A percentile compares a stretch with the other conserved stretches of the same genome.
These are phyloP conservation scores for Trisateles emortualis DNA, from an alignment of 2,888 invertebrate species.

Conservation along the genomic window DNA sequence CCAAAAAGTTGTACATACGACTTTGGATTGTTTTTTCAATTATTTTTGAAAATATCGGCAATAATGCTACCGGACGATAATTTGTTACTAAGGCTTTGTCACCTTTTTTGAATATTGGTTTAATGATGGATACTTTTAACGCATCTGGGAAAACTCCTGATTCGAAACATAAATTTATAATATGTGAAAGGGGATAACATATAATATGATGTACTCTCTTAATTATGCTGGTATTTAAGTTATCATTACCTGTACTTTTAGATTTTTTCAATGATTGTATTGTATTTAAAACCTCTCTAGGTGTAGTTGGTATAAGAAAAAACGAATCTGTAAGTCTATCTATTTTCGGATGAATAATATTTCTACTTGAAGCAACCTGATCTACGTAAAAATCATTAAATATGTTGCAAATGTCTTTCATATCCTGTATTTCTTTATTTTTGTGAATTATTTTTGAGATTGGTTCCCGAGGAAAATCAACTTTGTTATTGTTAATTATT, in stretches of 20 bases:
- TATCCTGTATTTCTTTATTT: neutral
- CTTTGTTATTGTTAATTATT: constrained; percentile 4
- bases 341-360: neutral
- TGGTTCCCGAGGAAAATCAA: neutral
- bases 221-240: constrained; percentile 1
- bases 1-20: neutral
- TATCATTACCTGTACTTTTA: constrained; percentile 4
- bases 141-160: constrained; percentile 8
- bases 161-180: constrained; percentile 11
- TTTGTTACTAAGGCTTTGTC: constrained; percentile 6
- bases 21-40: constrained; percentile 13
- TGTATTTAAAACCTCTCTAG: neutral
- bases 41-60: constrained; percentile 14
- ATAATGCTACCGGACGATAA: constrained; percentile 10
- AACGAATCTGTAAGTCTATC: neutral
- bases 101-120: constrained; percentile 11
- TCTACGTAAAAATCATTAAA: neutral
- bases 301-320: neutral
- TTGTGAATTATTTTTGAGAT: neutral
- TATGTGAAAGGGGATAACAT: constrained; percentile 1
- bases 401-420: neutral
- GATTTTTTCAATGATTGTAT: constrained; percentile 7
- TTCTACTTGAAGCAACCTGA: no score
- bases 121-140: constrained; percentile 9
- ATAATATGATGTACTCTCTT: constrained; percentile 3